Conservation (phyloP, 2,888 invertebrate species). For the Gandaritis pyraliata region DNA sequence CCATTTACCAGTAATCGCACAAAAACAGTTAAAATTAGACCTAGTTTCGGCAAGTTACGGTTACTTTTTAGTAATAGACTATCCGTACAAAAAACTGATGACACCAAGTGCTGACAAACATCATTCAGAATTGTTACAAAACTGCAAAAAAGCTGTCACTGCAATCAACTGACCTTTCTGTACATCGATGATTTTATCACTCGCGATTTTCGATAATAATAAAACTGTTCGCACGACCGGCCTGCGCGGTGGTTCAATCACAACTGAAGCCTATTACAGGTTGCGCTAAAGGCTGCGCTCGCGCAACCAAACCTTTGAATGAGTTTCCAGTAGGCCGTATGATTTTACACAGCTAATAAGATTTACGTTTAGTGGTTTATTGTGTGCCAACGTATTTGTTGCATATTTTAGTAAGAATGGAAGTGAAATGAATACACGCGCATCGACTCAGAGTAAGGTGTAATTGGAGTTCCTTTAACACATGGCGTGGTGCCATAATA, state of each 20-base stretch:
- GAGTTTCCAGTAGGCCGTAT: slow-evolving; percentile 29
- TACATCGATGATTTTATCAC: slow-evolving; percentile 30
- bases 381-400: slow-evolving; percentile 26
- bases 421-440: slow-evolving; percentile 1
- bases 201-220: slow-evolving; percentile 26
- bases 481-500: too few relatives aligned
- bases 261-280: slow-evolving; percentile 45
- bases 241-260: slow-evolving; percentile 41
- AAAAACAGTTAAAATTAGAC: slow-evolving; percentile 24
- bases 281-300: slow-evolving; percentile 36
- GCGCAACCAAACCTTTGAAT: slow-evolving; percentile 40
- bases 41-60: slow-evolving; percentile 21
- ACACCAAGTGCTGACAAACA: not conserved
- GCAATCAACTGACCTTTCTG: slow-evolving; percentile 38
- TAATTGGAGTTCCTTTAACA: too few relatives aligned
- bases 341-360: slow-evolving; percentile 34
- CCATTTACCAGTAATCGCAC: slow-evolving; percentile 15
- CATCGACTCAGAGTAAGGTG: too few relatives aligned
- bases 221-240: slow-evolving; percentile 35
- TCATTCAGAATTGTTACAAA: slow-evolving; percentile 9
- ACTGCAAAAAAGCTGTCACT: slow-evolving; percentile 20
- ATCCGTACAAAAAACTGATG: slow-evolving; percentile 4
- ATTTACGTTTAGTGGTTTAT: slow-evolving; percentile 36
- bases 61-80: slow-evolving; percentile 16
- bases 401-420: slow-evolving; percentile 1